Conservation (phyloP, 2,113 vertebrate species). For the Phaethon lepturus region DNA sequence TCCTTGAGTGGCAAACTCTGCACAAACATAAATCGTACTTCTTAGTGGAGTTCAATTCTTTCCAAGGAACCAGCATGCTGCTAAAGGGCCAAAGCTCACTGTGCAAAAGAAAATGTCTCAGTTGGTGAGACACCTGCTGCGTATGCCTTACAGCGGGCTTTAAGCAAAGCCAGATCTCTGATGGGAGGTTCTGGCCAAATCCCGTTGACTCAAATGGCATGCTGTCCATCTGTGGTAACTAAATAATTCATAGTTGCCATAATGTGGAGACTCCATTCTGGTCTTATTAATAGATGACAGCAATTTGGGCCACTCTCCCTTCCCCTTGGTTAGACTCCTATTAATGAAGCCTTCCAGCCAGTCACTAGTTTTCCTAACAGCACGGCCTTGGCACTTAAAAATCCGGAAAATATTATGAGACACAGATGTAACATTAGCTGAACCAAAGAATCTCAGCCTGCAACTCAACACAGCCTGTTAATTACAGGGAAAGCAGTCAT, state of each 20-base stretch:
- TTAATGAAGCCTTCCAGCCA: background rate
- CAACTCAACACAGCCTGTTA: background rate
- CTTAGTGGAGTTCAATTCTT: background rate
- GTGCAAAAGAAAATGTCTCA: background rate
- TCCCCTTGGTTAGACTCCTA: background rate
- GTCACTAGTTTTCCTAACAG: background rate
- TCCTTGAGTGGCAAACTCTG: background rate
- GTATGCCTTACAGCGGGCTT: background rate
- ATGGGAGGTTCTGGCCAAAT: background rate
- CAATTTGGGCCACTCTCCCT: background rate
- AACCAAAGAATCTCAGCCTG: background rate
- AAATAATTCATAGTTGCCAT: background rate
- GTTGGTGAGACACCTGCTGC: background rate
- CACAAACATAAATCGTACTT: background rate
- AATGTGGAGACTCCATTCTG: background rate
- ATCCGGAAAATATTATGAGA: background rate
- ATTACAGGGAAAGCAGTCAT: constrained; percentile 11
- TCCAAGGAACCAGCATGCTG: background rate
- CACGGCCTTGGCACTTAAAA: background rate
- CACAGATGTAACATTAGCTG: background rate
- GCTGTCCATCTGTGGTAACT: background rate
- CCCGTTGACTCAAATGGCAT: background rate
- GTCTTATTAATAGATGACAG: background rate
- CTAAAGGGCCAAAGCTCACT: background rate
- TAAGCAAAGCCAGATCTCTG: background rate